Base-by-base conservation (phyloP, 2,797 vertebrate species). In the Characodon lateralis region DNA sequence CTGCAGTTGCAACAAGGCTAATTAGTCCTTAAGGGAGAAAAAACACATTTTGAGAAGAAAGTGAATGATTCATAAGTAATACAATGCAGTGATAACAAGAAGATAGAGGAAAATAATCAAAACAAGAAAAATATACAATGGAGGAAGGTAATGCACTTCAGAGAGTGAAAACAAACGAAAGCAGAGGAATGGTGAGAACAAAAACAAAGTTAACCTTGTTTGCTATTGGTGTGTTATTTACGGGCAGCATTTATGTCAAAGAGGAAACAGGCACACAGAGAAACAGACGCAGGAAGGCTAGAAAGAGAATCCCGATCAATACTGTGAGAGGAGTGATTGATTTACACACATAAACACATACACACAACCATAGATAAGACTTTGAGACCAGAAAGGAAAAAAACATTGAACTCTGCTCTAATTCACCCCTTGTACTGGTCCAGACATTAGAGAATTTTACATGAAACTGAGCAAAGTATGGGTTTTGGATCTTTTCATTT, bases 21-120 rank as follows among this genome's bases (percentile, higher is more conserved):
- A 93, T 91, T 87, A 91, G 91, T 89, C 91, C 89, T 92, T 88
- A 72, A 91, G 90, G 90, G 90, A 89, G 77, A 58, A 74, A 89
- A 89, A 89, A 90, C 65, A 85, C 58, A 83, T 87, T 90, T 83
- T 88, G 80, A 84, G 77, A 74, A 84, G 82, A 87, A 86, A 91
- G 89, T 76, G 73, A 91, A 87, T 85, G 80, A 88, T 86, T 70
- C 65, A 63, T 77, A 77, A 73, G 78, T 78, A 80, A 87, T 73
- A 90, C 82, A 91, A 88, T 74, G 63, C 70, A 80, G 71, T 63
- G 81, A 84, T 86, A 88, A 86, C 51, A 78, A 58, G 39, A 6
- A 41, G 63, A 73, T 24, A 41, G 68, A 79, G 9, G 68, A 51
- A 82, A 77, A 75, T 51, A 65, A 88, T 88, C 73, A 81, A 77